Base-by-base conservation (phyloP, 2,113 vertebrate genomes). In the Lasiurus borealis region DNA sequence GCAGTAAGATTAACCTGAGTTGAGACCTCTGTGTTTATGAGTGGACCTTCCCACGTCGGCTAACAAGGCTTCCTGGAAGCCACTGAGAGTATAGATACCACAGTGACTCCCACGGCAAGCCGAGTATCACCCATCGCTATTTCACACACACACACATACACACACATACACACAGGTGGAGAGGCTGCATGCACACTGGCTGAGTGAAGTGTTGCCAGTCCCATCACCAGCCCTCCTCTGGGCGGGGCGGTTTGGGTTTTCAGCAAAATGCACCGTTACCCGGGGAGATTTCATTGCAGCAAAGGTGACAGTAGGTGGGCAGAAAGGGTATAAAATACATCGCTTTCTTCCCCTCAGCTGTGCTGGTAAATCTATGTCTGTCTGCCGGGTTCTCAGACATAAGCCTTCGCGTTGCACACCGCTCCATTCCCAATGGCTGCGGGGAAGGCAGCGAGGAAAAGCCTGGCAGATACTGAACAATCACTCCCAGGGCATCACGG, bases 1-100 rank as follows among this genome's bases (percentile, higher is more conserved):
- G 19, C 34, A 23, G 59, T 83, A 88, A 89, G 50, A 92, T 75
- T 44, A 68, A 76, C 8, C 64, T 31, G 14, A 82, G 21, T 19
- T 46, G 46, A 82, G 71, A 50, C 21, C 29, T 88, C 77, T 71
- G 14, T 44, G n/a, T 59, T 92, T 92, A 77, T 23, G 54, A 59
- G 85, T 40, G 36, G 18, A 62, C 13, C 44, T 95, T 82, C 34
- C n/a, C 68, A n/a, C 69, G 82, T 71, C 21, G 78, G 31, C 64
- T 77, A 91, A 64, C 34, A 88, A 77, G 71, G 5, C 10, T 81
- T 93, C 87, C 40, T 94, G 84, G 86, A 95, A 94, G 66, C 62
- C 36, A 73, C 52, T 21, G 68, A 81, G 48, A 76, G 62, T 25
- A 27, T 7, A 68, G 81, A 62, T 88, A 69, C 57, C 76, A 87